phyloP scores from a whole-genome alignment of 2,888 invertebrate species.

The Pollenia amentaria region DNA sequence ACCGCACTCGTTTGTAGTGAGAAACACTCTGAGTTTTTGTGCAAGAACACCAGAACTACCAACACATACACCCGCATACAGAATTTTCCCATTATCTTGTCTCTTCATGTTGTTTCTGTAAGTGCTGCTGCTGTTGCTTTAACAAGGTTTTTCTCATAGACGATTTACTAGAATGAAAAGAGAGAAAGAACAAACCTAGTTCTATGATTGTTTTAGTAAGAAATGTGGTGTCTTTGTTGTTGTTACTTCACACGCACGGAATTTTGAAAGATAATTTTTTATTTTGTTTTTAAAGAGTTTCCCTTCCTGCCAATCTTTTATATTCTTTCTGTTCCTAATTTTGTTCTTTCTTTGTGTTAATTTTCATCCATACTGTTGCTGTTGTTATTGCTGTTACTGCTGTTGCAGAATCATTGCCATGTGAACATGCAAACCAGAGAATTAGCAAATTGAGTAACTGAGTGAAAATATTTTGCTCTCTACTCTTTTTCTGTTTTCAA shows the following conservation, averaged over 20 bases:
- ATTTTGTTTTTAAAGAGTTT: too few species aligned
- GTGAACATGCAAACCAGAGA: slow-evolving; percentile 45
- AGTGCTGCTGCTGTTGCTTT: slow-evolving; percentile 58
- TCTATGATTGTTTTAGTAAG: too few species aligned
- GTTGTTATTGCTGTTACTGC: slow-evolving; percentile 43
- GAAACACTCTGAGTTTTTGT: slow-evolving; percentile 74
- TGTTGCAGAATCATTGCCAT: slow-evolving; percentile 67
- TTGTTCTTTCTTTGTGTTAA: slow-evolving; percentile 2
- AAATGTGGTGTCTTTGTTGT: too few species aligned
- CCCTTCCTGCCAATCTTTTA: not conserved
- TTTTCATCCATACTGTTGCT: slow-evolving; percentile 25
- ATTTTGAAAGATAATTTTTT: too few species aligned
- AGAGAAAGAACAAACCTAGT: too few species aligned
- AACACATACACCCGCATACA: slow-evolving; percentile 11
- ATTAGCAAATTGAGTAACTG: slow-evolving; percentile 31
- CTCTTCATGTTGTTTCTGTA: slow-evolving; percentile 20
- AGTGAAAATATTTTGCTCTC: slow-evolving; percentile 19
- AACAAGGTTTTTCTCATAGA: slow-evolving; percentile 53
- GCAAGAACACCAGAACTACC: slow-evolving; percentile 39
- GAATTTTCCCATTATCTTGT: slow-evolving; percentile 60
- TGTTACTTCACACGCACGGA: too few species aligned
- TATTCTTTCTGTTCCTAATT: not conserved
- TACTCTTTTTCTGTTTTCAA: not conserved
- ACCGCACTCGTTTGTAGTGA: slow-evolving; percentile 76
- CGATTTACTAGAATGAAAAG: too few species aligned